Evolutionary conservation across 1,140 invertebrate species (phyloP), one percentile per base, ranked within the genome.

Genomic region (Halictus rubicundus): DNA sequence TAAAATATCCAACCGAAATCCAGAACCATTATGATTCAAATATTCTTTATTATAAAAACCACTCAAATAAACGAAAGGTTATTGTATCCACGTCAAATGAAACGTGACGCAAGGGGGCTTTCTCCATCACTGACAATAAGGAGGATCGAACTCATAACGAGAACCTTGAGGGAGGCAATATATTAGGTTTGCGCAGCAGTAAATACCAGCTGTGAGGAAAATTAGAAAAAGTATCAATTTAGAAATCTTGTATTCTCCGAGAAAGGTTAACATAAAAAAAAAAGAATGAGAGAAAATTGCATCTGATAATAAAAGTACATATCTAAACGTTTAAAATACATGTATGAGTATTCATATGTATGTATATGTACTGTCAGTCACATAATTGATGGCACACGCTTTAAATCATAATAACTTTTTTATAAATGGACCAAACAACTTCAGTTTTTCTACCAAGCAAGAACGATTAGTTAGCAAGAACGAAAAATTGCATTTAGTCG

Each of bases 101-200:
- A 68, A 42, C 39, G 19, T 27, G 27, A 57, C 37, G n/a, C 12
- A 16, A 5, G n/a, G 37, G 27, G 59, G 63, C 23, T 23, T 10
- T 69, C n/a, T 57, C 19, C 23, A 8, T 61, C 60, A 7, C 23
- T 69, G 5, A 32, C 2, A 32, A 3, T 32, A 66, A 83, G 49
- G 21, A 68, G 66, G 72, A 77, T 84, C 78, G 65, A 84, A 77
- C 49, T 70, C 54, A 7, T 70, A 59, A 27, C 61, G 52, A 60
- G 65, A 65, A 74, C 46, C 52, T 7, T 14, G 37, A 16, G 52
- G 68, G 61, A 65, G 71, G 61, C 46, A 59, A 72, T 85, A 83
- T 86, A 88, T 89, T 89, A 84, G 84, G 85, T 89, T 89, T 88
- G 68, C 85, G 25, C 59, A 84, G 83, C 80, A 80, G 80, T 89